Percentiles rank a stretch among this genome's conserved stretches.
Conservation (phyloP, 2,113 vertebrate genomes). For the Dicaeum eximium region DNA sequence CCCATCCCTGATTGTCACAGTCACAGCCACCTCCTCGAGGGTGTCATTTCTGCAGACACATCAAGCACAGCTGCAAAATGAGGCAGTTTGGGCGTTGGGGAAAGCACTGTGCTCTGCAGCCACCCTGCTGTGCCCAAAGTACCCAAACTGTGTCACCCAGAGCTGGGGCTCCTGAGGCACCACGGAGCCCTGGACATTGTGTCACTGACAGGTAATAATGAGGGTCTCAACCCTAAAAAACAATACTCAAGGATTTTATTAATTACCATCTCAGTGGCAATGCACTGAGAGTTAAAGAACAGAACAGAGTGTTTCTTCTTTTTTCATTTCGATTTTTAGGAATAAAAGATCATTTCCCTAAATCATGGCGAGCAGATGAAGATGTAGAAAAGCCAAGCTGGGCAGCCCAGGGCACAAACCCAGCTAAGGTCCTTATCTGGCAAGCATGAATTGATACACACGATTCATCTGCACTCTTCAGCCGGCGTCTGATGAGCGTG, state of each 20-base stretch:
- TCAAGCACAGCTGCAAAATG: neutral
- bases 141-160: fast-evolving
- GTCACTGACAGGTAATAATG: neutral
- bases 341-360: neutral
- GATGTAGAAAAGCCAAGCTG: neutral
- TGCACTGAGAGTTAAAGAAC: neutral
- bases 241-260: neutral
- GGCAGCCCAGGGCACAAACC: neutral
- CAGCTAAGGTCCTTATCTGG: neutral
- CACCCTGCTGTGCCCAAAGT: neutral
- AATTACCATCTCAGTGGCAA: neutral
- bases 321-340: neutral
- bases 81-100: neutral
- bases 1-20: neutral
- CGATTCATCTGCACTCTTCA: neutral
- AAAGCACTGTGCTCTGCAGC: neutral
- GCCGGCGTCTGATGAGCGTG: neutral
- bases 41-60: neutral
- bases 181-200: neutral
- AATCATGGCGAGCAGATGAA: fast-evolving
- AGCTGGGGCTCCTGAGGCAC: neutral
- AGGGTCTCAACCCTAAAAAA: neutral
- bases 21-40: neutral
- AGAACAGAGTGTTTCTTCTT: neutral
- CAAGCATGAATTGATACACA: neutral